A percentile compares a stretch with the other conserved stretches of the same genome.
phyloP scores from a whole-genome alignment of 1,140 invertebrate species.

The Hylyphantes graminicola region DNA sequence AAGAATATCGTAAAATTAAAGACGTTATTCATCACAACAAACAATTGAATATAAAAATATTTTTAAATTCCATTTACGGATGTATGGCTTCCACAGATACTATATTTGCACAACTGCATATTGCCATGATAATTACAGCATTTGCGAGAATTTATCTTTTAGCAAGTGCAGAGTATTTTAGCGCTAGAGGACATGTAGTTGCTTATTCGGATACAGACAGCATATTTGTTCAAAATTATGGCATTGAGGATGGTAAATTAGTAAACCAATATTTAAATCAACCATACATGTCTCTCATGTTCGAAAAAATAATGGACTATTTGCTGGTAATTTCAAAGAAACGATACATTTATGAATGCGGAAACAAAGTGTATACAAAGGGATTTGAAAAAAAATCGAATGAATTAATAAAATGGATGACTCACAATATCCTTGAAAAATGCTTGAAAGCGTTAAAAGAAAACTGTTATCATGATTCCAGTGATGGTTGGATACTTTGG shows the following conservation, averaged over 20 bases:
- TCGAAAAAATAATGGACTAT: neutral
- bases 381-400: slow-evolving; percentile 32
- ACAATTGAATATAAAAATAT: slow-evolving; percentile 31
- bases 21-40: slow-evolving; percentile 15
- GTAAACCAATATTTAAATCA: slow-evolving; percentile 40
- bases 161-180: slow-evolving; percentile 13
- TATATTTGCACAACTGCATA: slow-evolving; percentile 15
- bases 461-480: neutral
- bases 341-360: slow-evolving; percentile 19
- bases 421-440: neutral
- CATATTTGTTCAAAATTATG: slow-evolving; percentile 28
- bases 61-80: slow-evolving; percentile 39
- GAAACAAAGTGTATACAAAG: neutral
- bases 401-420: slow-evolving; percentile 25
- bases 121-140: slow-evolving; percentile 26
- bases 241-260: neutral
- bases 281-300: slow-evolving; percentile 5
- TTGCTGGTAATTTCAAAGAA: slow-evolving; percentile 31
- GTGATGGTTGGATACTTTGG: slow-evolving; percentile 12
- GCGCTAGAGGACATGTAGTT: neutral
- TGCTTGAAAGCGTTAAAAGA: slow-evolving; percentile 13
- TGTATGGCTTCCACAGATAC: slow-evolving; percentile 18
- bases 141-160: slow-evolving; percentile 35
- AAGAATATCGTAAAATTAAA: slow-evolving; percentile 9
- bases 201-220: slow-evolving; percentile 34